Conservation (phyloP, 2,797 vertebrate species). For the Rhynchotus rufescens region DNA sequence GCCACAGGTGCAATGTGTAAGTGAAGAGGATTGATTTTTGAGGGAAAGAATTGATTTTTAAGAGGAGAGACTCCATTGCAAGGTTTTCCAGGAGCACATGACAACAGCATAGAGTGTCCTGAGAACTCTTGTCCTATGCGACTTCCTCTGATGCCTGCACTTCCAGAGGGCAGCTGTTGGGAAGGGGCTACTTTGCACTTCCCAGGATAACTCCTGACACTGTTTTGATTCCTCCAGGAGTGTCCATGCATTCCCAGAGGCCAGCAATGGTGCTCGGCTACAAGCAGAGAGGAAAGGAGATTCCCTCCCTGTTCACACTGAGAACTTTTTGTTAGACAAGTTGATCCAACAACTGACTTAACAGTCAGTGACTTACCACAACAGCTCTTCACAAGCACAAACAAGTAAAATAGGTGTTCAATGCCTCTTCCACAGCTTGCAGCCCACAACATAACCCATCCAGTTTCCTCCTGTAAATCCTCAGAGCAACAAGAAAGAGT, state of each 20-base stretch:
- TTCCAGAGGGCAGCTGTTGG: neutral
- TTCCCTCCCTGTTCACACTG: neutral
- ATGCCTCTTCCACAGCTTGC: neutral
- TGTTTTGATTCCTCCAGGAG: neutral
- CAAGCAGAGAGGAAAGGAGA: neutral
- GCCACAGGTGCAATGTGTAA: neutral
- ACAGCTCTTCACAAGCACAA: neutral
- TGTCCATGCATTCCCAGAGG: neutral
- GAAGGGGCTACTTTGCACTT: neutral
- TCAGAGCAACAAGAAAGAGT: slow-evolving; percentile 54
- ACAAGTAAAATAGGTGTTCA: neutral
- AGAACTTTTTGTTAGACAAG: too few relatives aligned
- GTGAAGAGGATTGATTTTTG: neutral
- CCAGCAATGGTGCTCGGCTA: neutral
- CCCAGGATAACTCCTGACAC: neutral
- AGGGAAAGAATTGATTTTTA: neutral
- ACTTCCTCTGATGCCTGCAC: neutral
- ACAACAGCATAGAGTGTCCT: neutral
- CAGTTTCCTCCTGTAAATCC: slow-evolving; percentile 27
- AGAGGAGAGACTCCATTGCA: neutral
- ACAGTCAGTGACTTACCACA: neutral
- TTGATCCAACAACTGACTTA: neutral
- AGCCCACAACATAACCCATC: neutral
- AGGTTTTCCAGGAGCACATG: neutral
- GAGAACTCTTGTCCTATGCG: neutral